Evolutionary conservation across 1,140 invertebrate genomes (phyloP).

Genomic region (Cylas formicarius): DNA sequence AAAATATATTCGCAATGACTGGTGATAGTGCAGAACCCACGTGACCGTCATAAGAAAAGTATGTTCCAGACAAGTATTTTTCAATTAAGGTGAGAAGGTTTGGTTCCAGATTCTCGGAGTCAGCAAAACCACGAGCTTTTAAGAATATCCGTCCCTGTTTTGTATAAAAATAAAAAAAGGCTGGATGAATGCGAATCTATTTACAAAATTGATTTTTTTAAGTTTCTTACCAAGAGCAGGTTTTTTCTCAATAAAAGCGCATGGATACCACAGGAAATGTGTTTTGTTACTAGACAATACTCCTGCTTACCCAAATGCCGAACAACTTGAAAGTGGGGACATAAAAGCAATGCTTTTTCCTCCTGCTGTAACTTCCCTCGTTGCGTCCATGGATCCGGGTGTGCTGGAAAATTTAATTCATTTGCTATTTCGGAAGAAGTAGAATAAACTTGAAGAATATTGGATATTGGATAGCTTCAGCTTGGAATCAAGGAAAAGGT

Average conservation of each 20-base stretch:
- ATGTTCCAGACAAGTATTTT: too few species aligned
- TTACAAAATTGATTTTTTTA: slow-evolving; percentile 35
- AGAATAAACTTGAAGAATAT: not conserved
- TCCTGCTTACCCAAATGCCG: slow-evolving; percentile 38
- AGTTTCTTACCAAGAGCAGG: too few species aligned
- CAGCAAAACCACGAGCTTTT: slow-evolving; percentile 7
- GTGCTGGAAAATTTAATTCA: slow-evolving; percentile 37
- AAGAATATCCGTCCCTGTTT: slow-evolving; percentile 13
- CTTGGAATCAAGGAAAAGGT: slow-evolving; percentile 3
- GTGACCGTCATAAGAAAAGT: too few species aligned
- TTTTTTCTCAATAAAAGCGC: slow-evolving; percentile 32
- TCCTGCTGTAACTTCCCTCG: slow-evolving; percentile 42
- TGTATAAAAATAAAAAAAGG: slow-evolving; percentile 13
- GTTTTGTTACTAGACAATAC: slow-evolving; percentile 45
- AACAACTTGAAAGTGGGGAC: slow-evolving; percentile 33
- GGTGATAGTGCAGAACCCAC: too few species aligned
- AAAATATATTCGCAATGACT: too few species aligned
- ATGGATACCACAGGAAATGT: slow-evolving; percentile 35
- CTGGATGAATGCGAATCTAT: slow-evolving; percentile 33
- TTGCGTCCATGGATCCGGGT: slow-evolving; percentile 47
- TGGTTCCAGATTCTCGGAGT: too few species aligned
- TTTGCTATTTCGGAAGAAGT: not conserved
- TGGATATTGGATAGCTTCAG: slow-evolving; percentile 1
- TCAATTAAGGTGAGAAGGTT: too few species aligned
- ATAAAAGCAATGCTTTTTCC: slow-evolving; percentile 44